Evolutionary conservation across 2,797 vertebrate genomes (phyloP).

Genomic region (Martes flavigula): DNA sequence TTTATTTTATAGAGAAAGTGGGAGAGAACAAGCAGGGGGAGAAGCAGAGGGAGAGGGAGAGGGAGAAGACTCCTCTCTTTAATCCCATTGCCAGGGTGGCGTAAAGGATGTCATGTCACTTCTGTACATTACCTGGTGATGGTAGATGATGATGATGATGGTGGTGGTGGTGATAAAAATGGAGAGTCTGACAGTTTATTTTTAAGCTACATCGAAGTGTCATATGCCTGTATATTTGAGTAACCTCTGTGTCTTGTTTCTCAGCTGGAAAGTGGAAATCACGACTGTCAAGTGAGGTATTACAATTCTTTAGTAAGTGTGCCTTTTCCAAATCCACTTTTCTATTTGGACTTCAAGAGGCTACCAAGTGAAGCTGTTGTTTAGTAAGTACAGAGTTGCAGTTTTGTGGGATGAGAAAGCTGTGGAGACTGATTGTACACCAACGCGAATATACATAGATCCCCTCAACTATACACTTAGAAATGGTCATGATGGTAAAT

Average conservation of each 20-base stretch:
- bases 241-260: not conserved
- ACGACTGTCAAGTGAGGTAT: not conserved
- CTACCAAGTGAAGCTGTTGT: not conserved
- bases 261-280: not conserved
- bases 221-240: not conserved
- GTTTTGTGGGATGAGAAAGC: not conserved
- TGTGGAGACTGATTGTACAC: not conserved
- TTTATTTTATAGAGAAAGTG: too few species aligned
- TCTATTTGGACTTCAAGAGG: not conserved
- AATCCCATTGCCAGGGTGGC: not conserved
- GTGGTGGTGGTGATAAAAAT: not conserved
- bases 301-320: not conserved
- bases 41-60: too few species aligned
- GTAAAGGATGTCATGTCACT: not conserved
- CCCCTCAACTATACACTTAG: not conserved
- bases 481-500: not conserved
- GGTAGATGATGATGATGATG: not conserved
- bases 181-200: not conserved
- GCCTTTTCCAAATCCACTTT: not conserved
- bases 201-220: not conserved
- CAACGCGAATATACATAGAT: not conserved
- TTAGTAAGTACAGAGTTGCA: not conserved
- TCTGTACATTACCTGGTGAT: not conserved
- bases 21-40: too few species aligned
- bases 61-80: not conserved